Evolutionary conservation across 92 coral and sea anemone genomes (phyloP).

Genomic region (Epizoanthus ramosus): DNA sequence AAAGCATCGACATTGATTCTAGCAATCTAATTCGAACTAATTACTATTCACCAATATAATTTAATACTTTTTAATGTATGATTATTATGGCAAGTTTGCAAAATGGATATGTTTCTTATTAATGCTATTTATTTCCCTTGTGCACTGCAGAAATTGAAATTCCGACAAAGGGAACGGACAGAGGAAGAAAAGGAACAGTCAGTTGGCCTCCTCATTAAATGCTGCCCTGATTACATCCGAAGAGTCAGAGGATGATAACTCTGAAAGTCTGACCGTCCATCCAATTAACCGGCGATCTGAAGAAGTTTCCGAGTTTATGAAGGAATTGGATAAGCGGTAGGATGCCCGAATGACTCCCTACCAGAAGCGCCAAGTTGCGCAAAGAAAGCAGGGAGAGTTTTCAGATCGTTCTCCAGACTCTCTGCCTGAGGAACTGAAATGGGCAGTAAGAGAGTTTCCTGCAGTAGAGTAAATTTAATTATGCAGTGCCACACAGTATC

Average conservation of each 20-base stretch:
- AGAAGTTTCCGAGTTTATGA: neutral
- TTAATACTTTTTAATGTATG: no score
- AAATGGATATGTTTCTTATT: no score
- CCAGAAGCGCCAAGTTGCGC: no score
- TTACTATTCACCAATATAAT: neutral
- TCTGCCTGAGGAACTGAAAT: no score
- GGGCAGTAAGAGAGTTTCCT: no score
- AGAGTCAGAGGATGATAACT: constrained; percentile 5
- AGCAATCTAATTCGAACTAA: neutral
- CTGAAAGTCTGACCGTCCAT: neutral
- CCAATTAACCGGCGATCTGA: constrained; percentile 4
- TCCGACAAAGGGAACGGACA: neutral
- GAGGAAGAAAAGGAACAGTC: constrained; percentile 1
- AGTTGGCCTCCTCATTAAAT: neutral
- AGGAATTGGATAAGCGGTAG: neutral
- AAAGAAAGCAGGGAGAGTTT: no score
- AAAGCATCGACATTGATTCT: neutral
- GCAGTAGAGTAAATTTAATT: no score
- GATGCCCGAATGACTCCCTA: no score
- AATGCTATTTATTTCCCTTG: no score
- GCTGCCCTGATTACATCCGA: neutral
- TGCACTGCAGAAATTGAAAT: neutral
- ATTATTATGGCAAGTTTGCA: no score
- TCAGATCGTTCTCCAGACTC: no score
- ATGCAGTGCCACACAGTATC: no score